Evolutionary conservation across 2,797 vertebrate species (phyloP).

Genomic region (Cynopterus sphinx): DNA sequence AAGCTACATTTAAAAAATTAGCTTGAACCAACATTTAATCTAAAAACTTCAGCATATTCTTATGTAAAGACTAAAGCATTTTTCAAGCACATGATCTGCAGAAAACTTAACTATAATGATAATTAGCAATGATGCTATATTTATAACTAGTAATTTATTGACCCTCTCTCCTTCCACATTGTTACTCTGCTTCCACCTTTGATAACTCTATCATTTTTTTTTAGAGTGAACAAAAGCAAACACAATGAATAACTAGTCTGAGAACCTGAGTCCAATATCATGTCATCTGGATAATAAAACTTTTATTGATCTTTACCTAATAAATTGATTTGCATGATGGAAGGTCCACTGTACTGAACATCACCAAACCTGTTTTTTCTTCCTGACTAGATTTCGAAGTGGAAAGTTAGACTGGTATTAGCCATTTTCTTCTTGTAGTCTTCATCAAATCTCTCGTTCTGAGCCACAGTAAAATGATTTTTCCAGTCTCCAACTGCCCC

Average conservation of each 20-base stretch:
- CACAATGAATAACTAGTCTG: neutral
- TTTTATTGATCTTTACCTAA: neutral
- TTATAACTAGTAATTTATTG: neutral
- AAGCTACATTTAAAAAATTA: neutral
- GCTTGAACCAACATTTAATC: neutral
- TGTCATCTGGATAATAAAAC: neutral
- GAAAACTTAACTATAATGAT: neutral
- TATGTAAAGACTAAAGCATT: neutral
- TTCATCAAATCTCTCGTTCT: constrained; percentile 78
- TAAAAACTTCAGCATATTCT: neutral
- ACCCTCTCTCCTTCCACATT: neutral
- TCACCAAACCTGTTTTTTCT: neutral
- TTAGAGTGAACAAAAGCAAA: neutral
- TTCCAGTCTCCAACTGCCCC: constrained; percentile 82
- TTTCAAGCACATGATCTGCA: neutral
- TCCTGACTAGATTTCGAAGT: constrained; percentile 21
- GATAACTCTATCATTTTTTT: neutral
- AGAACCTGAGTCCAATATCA: neutral
- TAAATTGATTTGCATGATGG: no score
- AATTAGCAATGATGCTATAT: neutral
- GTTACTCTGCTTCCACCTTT: neutral
- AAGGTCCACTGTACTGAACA: no score
- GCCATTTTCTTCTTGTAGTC: constrained; percentile 76
- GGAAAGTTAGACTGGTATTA: constrained; percentile 60
- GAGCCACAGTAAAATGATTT: constrained; percentile 79